Evolutionary conservation across 2,797 vertebrate genomes (phyloP).

Genomic region (Lerista edwardsae): DNA sequence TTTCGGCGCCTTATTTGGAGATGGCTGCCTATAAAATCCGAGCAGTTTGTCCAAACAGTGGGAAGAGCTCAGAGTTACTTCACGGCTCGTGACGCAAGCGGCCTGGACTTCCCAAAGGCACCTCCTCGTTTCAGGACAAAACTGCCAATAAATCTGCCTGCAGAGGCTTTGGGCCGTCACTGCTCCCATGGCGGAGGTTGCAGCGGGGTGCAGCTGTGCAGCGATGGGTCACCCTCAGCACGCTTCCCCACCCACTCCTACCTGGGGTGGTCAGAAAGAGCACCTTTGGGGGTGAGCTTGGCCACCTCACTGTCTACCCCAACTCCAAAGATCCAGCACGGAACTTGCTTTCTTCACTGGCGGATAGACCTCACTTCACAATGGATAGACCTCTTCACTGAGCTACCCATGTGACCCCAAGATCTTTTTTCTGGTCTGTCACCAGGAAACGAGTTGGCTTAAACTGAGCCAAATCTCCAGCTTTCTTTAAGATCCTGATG

Average conservation of each 20-base stretch:
- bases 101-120: slow-evolving; percentile 57
- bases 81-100: slow-evolving; percentile 75
- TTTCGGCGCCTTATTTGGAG: slow-evolving; percentile 82
- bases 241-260: background rate
- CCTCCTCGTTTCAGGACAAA: slow-evolving; percentile 46
- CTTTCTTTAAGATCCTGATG: background rate
- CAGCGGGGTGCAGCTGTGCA: too few species aligned
- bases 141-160: slow-evolving; percentile 30
- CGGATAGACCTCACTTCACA: too few species aligned
- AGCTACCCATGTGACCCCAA: too few species aligned
- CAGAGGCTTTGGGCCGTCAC: background rate
- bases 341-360: too few species aligned
- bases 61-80: slow-evolving; percentile 71
- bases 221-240: background rate
- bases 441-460: too few species aligned
- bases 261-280: background rate
- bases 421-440: too few species aligned
- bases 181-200: background rate
- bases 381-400: too few species aligned
- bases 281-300: too few species aligned
- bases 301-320: too few species aligned
- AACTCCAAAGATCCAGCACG: too few species aligned
- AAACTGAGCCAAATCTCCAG: too few species aligned
- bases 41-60: slow-evolving; percentile 72
- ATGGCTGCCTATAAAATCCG: slow-evolving; percentile 67